These are phyloP conservation scores for Acanthis flammea DNA, from an alignment of 2,797 vertebrate genomes.

Conservation along the genomic window DNA sequence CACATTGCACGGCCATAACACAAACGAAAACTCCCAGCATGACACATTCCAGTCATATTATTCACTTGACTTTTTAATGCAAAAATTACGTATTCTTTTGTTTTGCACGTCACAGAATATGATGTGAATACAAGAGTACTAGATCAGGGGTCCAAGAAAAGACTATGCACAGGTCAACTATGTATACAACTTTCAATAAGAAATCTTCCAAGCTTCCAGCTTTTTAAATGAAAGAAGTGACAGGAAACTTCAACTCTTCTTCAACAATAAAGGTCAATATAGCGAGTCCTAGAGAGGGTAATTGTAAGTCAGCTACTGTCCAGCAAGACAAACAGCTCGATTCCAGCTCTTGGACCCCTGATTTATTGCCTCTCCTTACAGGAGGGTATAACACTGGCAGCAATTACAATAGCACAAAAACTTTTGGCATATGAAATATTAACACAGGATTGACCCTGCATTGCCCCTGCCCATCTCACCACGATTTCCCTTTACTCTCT, in stretches of 20 bases:
- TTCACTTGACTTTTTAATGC: conserved; percentile 76
- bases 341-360: conserved; percentile 60
- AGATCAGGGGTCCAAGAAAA: conserved; percentile 73
- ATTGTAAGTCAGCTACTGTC: conserved; percentile 56
- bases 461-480: conserved; percentile 64
- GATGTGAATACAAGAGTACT: conserved; percentile 83
- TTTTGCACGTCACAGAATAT: conserved; percentile 81
- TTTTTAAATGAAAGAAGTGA: conserved; percentile 60
- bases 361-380: conserved; percentile 69
- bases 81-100: conserved; percentile 76
- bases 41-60: conserved; percentile 73
- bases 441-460: conserved; percentile 78
- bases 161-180: conserved; percentile 68
- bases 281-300: conserved; percentile 55
- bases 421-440: conserved; percentile 85
- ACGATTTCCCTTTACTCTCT: not conserved
- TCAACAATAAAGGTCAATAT: conserved; percentile 61
- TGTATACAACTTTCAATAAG: conserved; percentile 68
- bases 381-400: conserved; percentile 79
- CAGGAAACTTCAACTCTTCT: conserved; percentile 62
- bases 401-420: conserved; percentile 80
- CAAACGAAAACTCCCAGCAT: conserved; percentile 73
- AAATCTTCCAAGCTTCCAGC: conserved; percentile 68
- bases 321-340: conserved; percentile 57
- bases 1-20: conserved; percentile 65